Conservation (phyloP, 2,888 invertebrate species). For the Pterobdella sp. region DNA sequence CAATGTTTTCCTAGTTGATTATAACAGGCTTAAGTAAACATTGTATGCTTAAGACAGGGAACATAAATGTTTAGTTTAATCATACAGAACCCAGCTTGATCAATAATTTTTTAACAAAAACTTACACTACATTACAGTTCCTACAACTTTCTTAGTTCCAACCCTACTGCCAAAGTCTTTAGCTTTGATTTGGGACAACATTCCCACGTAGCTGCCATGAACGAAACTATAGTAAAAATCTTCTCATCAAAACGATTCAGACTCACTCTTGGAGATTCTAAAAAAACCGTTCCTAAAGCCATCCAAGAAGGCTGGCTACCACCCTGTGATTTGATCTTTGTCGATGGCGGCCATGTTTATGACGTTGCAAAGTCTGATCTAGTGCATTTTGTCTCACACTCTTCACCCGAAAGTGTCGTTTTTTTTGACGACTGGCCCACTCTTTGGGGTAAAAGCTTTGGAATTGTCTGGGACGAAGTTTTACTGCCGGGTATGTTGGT, state of each 20-base stretch:
- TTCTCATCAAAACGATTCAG: constrained; percentile 28
- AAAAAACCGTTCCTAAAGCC: constrained; percentile 29
- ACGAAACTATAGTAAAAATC: constrained; percentile 23
- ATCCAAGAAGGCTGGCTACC: not conserved
- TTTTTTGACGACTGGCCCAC: constrained; percentile 30
- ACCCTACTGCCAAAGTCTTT: constrained; percentile 25
- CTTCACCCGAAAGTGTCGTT: constrained; percentile 25
- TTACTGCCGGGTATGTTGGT: too few relatives aligned
- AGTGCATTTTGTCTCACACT: constrained; percentile 27
- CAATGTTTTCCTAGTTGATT: too few relatives aligned
- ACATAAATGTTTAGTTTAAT: too few relatives aligned
- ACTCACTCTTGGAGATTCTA: constrained; percentile 34
- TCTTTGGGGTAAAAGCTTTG: constrained; percentile 19
- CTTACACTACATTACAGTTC: constrained; percentile 4
- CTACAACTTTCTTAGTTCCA: constrained; percentile 32
- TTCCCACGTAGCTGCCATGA: constrained; percentile 30
- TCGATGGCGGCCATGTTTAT: constrained; percentile 35
- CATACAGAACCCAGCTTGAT: too few relatives aligned
- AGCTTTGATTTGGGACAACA: constrained; percentile 35
- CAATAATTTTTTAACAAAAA: too few relatives aligned
- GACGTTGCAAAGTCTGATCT: constrained; percentile 30
- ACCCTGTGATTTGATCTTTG: constrained; percentile 34
- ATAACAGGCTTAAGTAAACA: too few relatives aligned
- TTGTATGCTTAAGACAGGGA: too few relatives aligned
- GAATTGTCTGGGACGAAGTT: constrained; percentile 24